Conservation (phyloP, 2,797 vertebrate genomes). For the Cynopterus sphinx region DNA sequence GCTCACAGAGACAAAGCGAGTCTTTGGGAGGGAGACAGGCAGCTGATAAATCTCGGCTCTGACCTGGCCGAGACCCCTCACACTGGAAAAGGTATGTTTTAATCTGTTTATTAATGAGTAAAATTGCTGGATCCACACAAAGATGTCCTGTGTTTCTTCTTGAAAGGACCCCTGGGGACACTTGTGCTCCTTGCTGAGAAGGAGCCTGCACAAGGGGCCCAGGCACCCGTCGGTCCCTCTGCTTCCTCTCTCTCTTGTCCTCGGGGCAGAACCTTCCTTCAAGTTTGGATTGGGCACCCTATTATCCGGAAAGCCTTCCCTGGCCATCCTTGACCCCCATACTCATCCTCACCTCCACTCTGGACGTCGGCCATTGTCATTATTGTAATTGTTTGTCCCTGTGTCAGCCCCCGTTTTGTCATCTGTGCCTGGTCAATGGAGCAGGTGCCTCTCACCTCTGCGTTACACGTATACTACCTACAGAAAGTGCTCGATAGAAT, state of each 20-base stretch:
- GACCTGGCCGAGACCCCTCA: not conserved
- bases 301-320: not conserved
- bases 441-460: not conserved
- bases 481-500: not conserved
- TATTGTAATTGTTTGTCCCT: not conserved
- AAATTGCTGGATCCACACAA: not conserved
- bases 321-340: not conserved
- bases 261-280: not conserved
- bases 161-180: not conserved
- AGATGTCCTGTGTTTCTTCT: not conserved
- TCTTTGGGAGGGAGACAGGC: no score
- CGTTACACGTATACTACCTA: not conserved
- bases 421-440: not conserved
- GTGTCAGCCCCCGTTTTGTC: not conserved
- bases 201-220: no score
- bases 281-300: not conserved
- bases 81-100: not conserved
- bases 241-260: not conserved
- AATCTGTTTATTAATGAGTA: not conserved
- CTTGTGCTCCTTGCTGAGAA: not conserved
- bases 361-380: not conserved
- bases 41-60: not conserved
- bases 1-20: not conserved
- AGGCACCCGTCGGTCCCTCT: not conserved
- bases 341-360: not conserved